Percentiles rank a stretch among this genome's conserved stretches.
Conservation (phyloP, 2,113 vertebrate genomes). For the Centropus bengalensis region DNA sequence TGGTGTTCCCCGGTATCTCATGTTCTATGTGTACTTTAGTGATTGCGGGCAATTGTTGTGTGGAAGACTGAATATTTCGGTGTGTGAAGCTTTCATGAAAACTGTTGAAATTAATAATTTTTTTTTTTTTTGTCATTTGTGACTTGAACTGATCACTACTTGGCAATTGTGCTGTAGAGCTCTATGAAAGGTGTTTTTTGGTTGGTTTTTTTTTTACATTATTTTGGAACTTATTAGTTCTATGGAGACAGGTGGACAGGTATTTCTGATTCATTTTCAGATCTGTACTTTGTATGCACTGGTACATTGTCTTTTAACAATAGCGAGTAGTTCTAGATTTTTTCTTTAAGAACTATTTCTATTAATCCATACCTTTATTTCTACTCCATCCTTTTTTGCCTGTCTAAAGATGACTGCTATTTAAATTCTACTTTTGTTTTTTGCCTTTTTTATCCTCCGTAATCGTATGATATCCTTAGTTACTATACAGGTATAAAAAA, state of each 20-base stretch:
- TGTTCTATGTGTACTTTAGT: neutral
- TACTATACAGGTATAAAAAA: neutral
- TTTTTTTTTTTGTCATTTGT: neutral
- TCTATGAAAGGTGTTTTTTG: neutral
- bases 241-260: neutral
- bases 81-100: neutral
- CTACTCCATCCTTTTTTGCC: accelerated
- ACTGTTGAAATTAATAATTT: neutral
- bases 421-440: neutral
- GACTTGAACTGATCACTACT: neutral
- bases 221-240: neutral
- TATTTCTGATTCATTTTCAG: neutral
- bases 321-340: neutral
- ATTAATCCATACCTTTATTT: neutral
- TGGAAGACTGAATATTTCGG: neutral
- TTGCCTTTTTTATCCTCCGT: neutral
- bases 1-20: neutral
- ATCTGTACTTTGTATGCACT: neutral
- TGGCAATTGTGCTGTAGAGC: neutral
- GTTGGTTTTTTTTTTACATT: neutral
- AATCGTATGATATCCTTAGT: neutral
- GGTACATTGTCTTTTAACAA: neutral
- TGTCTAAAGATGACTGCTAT: neutral
- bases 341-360: neutral
- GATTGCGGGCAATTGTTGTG: neutral